Percentiles rank a stretch among this genome's conserved stretches.
Evolutionary conservation across 2,113 vertebrate species (phyloP).

Genomic region (Calypte anna): DNA sequence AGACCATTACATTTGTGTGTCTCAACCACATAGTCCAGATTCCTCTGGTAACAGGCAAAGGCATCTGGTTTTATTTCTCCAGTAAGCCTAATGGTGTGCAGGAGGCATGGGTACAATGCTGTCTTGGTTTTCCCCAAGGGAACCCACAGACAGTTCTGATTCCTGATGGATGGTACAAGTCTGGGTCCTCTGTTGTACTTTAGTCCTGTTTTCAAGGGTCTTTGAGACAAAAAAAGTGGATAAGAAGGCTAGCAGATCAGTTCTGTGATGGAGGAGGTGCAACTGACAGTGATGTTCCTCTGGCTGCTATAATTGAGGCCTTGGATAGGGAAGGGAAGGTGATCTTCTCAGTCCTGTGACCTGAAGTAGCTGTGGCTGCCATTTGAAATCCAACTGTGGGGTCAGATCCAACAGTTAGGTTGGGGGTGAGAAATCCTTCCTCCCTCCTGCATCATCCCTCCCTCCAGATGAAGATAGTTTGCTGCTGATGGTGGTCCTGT

Average conservation of each 20-base stretch:
- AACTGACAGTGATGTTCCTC: background rate
- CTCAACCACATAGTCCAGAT: background rate
- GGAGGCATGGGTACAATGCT: background rate
- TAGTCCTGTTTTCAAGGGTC: background rate
- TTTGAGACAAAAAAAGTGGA: background rate
- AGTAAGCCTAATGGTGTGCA: background rate
- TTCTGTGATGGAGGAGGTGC: background rate
- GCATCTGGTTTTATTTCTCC: slow-evolving; percentile 16
- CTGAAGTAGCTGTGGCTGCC: background rate
- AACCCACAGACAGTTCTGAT: background rate
- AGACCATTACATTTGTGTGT: background rate
- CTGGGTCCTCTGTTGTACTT: background rate
- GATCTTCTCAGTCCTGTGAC: background rate
- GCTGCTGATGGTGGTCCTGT: background rate
- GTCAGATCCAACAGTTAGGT: background rate
- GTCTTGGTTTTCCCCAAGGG: background rate
- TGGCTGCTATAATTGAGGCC: background rate
- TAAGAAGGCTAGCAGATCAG: background rate
- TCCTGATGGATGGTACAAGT: background rate
- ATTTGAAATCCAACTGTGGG: background rate
- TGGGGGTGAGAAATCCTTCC: background rate
- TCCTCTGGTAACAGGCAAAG: background rate
- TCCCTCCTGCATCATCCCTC: background rate
- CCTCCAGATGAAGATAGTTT: background rate
- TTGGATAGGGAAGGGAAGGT: background rate